These are phyloP conservation scores for Thermophis baileyi DNA, from an alignment of 2,113 vertebrate species.

Conservation along the genomic window DNA sequence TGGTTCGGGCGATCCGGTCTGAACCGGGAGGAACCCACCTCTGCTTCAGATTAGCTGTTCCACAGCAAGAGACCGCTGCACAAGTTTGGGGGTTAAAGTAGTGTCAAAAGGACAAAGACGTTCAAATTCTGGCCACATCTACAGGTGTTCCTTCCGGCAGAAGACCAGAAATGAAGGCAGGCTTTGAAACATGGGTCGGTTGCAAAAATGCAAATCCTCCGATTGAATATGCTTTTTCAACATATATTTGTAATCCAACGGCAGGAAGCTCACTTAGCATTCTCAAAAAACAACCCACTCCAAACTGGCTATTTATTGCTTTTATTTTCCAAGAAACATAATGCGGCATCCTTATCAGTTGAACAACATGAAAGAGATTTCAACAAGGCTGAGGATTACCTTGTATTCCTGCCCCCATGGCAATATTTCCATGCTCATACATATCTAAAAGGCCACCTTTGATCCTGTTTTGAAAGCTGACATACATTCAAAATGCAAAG, in stretches of 20 bases:
- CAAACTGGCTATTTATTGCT: background rate
- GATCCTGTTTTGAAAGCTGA: background rate
- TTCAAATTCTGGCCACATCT: background rate
- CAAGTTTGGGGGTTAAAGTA: background rate
- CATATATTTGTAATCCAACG: background rate
- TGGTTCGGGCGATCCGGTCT: too few relatives aligned
- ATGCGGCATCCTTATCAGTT: background rate
- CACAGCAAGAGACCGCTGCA: background rate
- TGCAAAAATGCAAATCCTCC: background rate
- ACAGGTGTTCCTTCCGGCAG: rapidly evolving
- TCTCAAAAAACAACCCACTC: too few relatives aligned
- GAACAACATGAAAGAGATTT: background rate
- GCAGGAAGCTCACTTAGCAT: background rate
- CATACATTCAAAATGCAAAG: background rate
- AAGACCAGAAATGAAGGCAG: background rate
- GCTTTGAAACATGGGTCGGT: rapidly evolving
- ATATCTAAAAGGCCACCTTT: background rate
- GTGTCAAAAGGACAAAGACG: rapidly evolving
- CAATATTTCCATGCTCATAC: background rate
- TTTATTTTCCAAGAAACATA: background rate
- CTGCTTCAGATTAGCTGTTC: background rate
- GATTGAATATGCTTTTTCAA: background rate
- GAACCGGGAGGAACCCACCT: too few relatives aligned
- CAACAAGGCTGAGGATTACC: background rate
- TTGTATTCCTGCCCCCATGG: background rate